Conservation (phyloP, 2,113 vertebrate genomes). For the Megaceryle torquata region DNA sequence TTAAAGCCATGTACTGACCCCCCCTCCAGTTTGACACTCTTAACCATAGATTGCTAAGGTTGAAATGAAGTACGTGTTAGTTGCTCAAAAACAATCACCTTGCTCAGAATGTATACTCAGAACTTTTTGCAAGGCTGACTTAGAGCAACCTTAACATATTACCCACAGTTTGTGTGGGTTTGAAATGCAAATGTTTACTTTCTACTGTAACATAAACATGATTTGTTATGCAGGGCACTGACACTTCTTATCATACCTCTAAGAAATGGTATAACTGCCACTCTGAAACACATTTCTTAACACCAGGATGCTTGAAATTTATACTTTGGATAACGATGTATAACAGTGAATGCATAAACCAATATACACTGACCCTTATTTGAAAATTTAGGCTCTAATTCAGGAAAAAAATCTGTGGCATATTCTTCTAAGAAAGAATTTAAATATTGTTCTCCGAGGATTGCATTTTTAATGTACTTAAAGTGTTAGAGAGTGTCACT, state of each 20-base stretch:
- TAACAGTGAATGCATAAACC: conserved; percentile 31
- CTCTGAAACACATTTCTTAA: conserved; percentile 31
- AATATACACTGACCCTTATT: neutral
- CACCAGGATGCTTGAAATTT: conserved; percentile 25
- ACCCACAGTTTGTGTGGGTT: conserved; percentile 45
- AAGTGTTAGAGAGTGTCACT: neutral
- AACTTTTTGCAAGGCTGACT: conserved; percentile 50
- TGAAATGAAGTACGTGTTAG: conserved; percentile 5
- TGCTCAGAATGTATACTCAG: conserved; percentile 7
- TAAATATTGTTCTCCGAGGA: neutral
- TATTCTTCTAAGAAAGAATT: neutral
- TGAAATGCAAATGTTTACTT: conserved; percentile 65
- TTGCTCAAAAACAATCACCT: conserved; percentile 7
- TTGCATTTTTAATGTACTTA: conserved; percentile 6
- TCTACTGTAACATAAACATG: conserved; percentile 50
- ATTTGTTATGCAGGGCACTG: conserved; percentile 55
- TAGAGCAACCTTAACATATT: conserved; percentile 50
- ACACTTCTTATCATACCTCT: conserved; percentile 47
- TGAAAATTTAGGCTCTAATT: conserved; percentile 11
- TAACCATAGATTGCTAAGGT: conserved; percentile 21
- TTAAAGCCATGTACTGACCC: conserved; percentile 11
- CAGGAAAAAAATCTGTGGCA: neutral
- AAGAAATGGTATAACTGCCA: conserved; percentile 25
- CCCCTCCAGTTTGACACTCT: conserved; percentile 21
- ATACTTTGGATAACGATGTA: conserved; percentile 14